Percentiles rank a stretch among this genome's conserved stretches.
phyloP scores from a whole-genome alignment of 1,140 invertebrate genomes.

The Euwallacea fornicatus region DNA sequence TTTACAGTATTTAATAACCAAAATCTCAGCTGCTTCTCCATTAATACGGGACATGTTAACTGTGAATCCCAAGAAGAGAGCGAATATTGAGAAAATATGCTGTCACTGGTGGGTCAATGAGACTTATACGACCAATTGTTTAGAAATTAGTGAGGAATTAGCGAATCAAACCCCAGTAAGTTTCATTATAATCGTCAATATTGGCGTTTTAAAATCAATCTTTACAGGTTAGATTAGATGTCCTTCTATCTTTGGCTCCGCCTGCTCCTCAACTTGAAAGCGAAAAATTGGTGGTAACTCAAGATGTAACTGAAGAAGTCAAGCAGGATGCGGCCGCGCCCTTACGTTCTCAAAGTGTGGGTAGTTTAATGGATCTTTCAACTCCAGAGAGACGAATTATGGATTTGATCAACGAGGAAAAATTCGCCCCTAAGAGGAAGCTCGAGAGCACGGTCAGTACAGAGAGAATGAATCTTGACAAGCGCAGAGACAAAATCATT shows the following conservation, averaged over 20 bases:
- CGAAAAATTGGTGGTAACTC: slow-evolving; percentile 69
- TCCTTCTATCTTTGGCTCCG: slow-evolving; percentile 81
- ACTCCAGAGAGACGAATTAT: slow-evolving; percentile 59
- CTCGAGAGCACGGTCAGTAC: slow-evolving; percentile 70
- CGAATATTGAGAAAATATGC: slow-evolving; percentile 93
- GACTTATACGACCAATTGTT: slow-evolving; percentile 79
- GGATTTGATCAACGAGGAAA: slow-evolving; percentile 65
- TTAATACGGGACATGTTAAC: slow-evolving; percentile 93
- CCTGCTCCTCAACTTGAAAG: slow-evolving; percentile 60
- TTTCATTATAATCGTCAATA: neutral
- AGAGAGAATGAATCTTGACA: slow-evolving; percentile 57
- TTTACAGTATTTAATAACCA: slow-evolving; percentile 7
- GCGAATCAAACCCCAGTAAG: slow-evolving; percentile 78
- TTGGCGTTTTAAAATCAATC: neutral
- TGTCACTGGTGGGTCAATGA: slow-evolving; percentile 93
- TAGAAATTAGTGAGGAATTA: slow-evolving; percentile 83
- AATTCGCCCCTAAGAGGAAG: slow-evolving; percentile 63
- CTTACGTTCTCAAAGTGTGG: slow-evolving; percentile 66
- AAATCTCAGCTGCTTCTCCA: slow-evolving; percentile 78
- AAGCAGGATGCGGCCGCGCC: slow-evolving; percentile 51
- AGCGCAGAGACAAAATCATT: slow-evolving; percentile 61
- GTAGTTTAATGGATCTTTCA: slow-evolving; percentile 66
- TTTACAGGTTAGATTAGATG: slow-evolving; percentile 72
- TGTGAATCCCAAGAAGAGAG: slow-evolving; percentile 84
- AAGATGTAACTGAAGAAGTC: slow-evolving; percentile 52